Evolutionary conservation across 2,888 invertebrate genomes (phyloP), one percentile per base, ranked within the genome.

Genomic region (Stictocephala bisonia): DNA sequence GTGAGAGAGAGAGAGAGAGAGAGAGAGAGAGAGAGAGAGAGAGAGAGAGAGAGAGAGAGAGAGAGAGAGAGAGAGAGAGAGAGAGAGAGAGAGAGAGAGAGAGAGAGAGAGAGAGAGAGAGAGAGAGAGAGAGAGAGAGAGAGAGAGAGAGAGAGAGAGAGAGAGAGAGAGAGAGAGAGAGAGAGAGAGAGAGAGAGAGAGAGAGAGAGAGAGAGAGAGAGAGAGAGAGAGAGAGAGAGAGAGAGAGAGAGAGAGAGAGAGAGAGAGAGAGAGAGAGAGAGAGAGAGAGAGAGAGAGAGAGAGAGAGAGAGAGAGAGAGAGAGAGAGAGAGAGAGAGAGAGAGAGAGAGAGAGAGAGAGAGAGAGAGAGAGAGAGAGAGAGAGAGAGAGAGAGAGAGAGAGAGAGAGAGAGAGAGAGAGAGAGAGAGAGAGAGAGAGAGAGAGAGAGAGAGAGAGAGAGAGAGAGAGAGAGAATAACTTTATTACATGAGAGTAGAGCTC

Each of bases 221-320:
- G 27, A 50, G 26, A 2, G 31, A 71, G 22, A 29, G 31, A 20
- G 35, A 53, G 0, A 69, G 58, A 13, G 53, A 20, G 40, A 29
- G 53, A 60, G 68, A 15, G 22, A 60, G 15, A 24, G 22, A 53
- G n/a, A 9, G 2, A 53, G 3, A 13, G 35, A 26, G 26, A 71
- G 74, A 6, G 72, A 71, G 6, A 75, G 73, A 11, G 73, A 71
- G 50, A 71, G 74, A 48, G 72, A 74, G 6, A 73, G 11, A 20
- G 9, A 71, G 22, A 67, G 67, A 29, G 53, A 74, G 40, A 64
- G 74, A 11, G 29, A 53, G 68, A 29, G 50, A 44, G 60, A 73
- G 15, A 31, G 51, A 67, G 73, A 53, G 73, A 50, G 20, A 18
- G 60, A 41, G 29, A 24, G 27, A 3, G n/a, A 15, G 74, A 20